Base-by-base conservation (phyloP, 1,140 invertebrate genomes). In the Heliconius hewitsoni region DNA sequence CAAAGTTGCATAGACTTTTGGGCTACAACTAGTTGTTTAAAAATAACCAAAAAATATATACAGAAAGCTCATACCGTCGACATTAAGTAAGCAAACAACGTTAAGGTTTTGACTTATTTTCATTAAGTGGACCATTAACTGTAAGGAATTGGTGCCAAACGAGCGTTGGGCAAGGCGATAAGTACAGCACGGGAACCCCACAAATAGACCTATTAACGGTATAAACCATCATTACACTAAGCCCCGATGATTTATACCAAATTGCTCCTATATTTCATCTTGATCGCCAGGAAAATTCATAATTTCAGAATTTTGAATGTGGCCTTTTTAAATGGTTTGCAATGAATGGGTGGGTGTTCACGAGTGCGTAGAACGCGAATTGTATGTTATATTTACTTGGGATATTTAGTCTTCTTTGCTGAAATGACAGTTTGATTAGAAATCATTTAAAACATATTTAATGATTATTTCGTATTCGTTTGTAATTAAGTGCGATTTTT, bases 171-270 rank as follows among this genome's bases (percentile, higher is more conserved):
- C 46, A 50, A 73, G n/a, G 74, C 76, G 84, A 85, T 85, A 85
- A 84, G 78, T 78, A 78, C 75, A 75, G 71, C n/a, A 66, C 60
- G 77, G 74, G 81, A 71, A 55, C 72, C 76, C 57, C 81, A 79
- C 83, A 81, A 84, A 81, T 82, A 72, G 78, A 60, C 70, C 71
- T 66, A 82, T 81, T 81, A 79, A 79, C 72, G 74, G 79, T 71
- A 84, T 82, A 82, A 82, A 82, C 83, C 82, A 82, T 84, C 83
- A 82, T 84, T 84, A 84, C 66, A 71, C 77, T 82, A 82, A 84
- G 77, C 79, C 50, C 72, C 81, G 19, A 81, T 85, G 83, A 86
- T 85, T 86, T 81, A 84, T 86, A 55, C 75, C 76, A 78, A 80
- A 84, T 81, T 81, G 72, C 50, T 60, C 55, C 77, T 73, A 76